These are phyloP conservation scores for Petroica traversi DNA, from an alignment of 2,113 vertebrate species.

Conservation along the genomic window DNA sequence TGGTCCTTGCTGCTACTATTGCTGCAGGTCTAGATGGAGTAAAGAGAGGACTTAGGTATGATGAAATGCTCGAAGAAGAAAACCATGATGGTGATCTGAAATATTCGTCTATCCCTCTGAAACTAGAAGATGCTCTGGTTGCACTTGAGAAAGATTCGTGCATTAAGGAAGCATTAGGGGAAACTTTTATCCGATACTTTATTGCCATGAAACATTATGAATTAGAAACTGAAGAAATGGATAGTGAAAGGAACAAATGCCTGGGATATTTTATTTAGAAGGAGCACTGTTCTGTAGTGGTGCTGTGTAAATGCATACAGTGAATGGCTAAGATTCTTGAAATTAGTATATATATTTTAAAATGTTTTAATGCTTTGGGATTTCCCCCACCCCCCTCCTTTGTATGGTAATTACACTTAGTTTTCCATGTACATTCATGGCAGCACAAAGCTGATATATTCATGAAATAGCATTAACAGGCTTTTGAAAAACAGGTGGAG, in stretches of 20 bases:
- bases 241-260: constrained; percentile 89
- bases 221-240: constrained; percentile 88
- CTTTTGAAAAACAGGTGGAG: not conserved
- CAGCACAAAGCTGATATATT: not conserved
- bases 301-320: not conserved
- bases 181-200: constrained; percentile 89
- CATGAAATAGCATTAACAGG: not conserved
- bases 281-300: not conserved
- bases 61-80: constrained; percentile 60
- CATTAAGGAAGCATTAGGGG: constrained; percentile 82
- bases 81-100: constrained; percentile 55
- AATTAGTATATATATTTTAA: not conserved
- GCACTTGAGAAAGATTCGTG: constrained; percentile 80
- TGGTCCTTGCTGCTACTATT: constrained; percentile 87
- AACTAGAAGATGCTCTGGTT: constrained; percentile 86
- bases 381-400: rapidly evolving
- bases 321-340: not conserved
- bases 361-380: not conserved
- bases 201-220: constrained; percentile 92
- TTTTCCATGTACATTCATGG: not conserved
- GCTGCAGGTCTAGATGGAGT: constrained; percentile 91
- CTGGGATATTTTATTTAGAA: constrained; percentile 92
- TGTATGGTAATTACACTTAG: not conserved
- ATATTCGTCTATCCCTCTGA: constrained; percentile 78
- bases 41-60: constrained; percentile 67